A percentile compares a stretch with the other conserved stretches of the same genome.
These are phyloP conservation scores for Cairina moschata DNA, from an alignment of 2,113 vertebrate genomes.

Conservation along the genomic window DNA sequence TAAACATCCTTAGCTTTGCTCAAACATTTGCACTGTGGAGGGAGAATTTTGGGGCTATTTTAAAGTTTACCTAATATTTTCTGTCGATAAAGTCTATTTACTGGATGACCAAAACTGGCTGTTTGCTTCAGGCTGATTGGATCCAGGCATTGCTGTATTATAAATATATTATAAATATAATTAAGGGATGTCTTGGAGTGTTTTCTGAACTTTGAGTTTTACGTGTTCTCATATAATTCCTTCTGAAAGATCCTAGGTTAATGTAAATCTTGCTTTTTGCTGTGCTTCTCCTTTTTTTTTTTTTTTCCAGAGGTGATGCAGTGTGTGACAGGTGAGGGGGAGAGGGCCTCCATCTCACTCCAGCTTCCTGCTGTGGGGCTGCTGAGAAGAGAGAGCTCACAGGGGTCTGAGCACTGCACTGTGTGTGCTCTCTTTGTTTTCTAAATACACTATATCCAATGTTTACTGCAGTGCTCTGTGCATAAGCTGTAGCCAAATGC, in stretches of 20 bases:
- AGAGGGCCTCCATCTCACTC: neutral
- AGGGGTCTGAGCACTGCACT: neutral
- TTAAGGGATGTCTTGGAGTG: neutral
- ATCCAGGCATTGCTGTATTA: neutral
- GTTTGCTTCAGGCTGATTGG: neutral
- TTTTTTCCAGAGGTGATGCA: neutral
- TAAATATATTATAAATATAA: neutral
- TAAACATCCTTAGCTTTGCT: neutral
- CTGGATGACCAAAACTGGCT: neutral
- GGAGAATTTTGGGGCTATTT: neutral
- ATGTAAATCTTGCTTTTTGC: neutral
- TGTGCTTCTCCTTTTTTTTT: neutral
- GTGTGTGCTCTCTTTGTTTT: neutral
- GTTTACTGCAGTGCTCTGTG: neutral
- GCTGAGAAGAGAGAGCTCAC: neutral
- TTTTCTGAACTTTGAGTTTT: neutral
- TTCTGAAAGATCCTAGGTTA: neutral
- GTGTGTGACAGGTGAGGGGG: neutral
- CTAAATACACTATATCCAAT: neutral
- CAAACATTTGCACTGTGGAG: neutral
- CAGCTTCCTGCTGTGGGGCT: neutral
- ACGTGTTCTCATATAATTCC: neutral
- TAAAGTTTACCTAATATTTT: neutral
- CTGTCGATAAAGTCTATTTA: neutral
- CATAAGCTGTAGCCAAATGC: neutral